Conservation (phyloP, 2,888 invertebrate species). For the Empis livida region DNA sequence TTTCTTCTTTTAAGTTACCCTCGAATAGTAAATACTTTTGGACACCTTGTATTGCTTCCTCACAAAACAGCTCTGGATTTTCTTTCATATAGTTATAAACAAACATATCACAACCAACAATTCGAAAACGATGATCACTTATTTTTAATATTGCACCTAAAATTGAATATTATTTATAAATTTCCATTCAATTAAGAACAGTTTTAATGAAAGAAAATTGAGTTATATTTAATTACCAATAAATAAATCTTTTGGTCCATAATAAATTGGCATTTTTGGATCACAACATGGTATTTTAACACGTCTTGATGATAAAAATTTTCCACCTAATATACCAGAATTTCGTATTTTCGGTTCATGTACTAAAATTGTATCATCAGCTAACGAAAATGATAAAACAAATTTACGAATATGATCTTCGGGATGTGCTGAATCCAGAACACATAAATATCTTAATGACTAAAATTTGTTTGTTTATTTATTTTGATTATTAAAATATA, state of each 20-base stretch:
- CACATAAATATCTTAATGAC: slow-evolving; percentile 60
- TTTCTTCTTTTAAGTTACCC: slow-evolving; percentile 47
- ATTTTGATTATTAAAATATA: too few species aligned
- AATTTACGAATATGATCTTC: slow-evolving; percentile 66
- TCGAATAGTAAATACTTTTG: slow-evolving; percentile 53
- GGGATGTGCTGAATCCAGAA: slow-evolving; percentile 63
- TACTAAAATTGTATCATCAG: slow-evolving; percentile 62
- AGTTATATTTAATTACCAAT: slow-evolving; percentile 54
- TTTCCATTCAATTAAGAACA: too few species aligned
- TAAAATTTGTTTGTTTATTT: background rate
- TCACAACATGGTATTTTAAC: slow-evolving; percentile 56
- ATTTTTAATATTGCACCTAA: slow-evolving; percentile 52
- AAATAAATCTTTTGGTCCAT: slow-evolving; percentile 64
- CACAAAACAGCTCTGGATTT: slow-evolving; percentile 57
- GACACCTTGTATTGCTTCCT: slow-evolving; percentile 51
- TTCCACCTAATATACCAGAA: slow-evolving; percentile 63
- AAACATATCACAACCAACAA: slow-evolving; percentile 62
- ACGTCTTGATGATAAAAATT: slow-evolving; percentile 53
- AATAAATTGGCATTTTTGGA: slow-evolving; percentile 59
- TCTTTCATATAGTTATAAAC: slow-evolving; percentile 66
- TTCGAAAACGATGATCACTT: slow-evolving; percentile 61
- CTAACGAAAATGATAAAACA: slow-evolving; percentile 59
- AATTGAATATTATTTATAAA: slow-evolving; percentile 3
- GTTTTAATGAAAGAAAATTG: too few species aligned
- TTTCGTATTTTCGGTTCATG: slow-evolving; percentile 58